Percentiles rank a stretch among this genome's conserved stretches.
phyloP scores from a whole-genome alignment of 2,797 vertebrate genomes.

The Microtus agrestis region DNA sequence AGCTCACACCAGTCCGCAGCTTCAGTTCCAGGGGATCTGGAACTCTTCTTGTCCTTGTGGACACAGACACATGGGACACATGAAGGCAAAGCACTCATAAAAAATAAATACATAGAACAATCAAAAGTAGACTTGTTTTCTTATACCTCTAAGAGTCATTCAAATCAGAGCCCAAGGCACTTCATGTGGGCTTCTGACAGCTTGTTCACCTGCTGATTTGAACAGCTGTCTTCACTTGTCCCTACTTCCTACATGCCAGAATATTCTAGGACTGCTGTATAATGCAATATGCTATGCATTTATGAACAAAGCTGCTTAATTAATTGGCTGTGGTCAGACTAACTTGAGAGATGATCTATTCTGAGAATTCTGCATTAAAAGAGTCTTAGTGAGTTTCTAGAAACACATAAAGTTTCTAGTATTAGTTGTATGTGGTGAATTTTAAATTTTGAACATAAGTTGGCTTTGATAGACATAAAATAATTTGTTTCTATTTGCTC shows the following conservation, averaged over 20 bases:
- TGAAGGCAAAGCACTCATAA: background rate
- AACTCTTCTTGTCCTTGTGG: background rate
- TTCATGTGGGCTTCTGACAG: background rate
- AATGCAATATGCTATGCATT: background rate
- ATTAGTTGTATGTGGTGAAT: background rate
- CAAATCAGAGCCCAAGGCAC: background rate
- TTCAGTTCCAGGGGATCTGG: background rate
- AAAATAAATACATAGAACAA: background rate
- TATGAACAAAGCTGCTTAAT: background rate
- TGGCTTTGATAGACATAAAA: conserved; percentile 3
- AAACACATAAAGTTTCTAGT: conserved; percentile 24
- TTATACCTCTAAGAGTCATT: background rate
- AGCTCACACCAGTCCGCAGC: background rate
- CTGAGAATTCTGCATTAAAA: conserved; percentile 29
- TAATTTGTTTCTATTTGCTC: conserved; percentile 42
- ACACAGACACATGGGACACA: background rate
- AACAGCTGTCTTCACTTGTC: background rate
- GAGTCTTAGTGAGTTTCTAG: conserved; percentile 39
- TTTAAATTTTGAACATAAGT: conserved; percentile 37
- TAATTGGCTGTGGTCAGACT: background rate
- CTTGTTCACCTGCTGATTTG: background rate
- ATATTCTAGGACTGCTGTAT: background rate
- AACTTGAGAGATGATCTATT: conserved; percentile 2
- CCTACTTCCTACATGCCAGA: background rate
- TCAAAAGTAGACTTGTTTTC: background rate